Conservation (phyloP, 2,113 vertebrate species). For the Tachuris rubrigastra region DNA sequence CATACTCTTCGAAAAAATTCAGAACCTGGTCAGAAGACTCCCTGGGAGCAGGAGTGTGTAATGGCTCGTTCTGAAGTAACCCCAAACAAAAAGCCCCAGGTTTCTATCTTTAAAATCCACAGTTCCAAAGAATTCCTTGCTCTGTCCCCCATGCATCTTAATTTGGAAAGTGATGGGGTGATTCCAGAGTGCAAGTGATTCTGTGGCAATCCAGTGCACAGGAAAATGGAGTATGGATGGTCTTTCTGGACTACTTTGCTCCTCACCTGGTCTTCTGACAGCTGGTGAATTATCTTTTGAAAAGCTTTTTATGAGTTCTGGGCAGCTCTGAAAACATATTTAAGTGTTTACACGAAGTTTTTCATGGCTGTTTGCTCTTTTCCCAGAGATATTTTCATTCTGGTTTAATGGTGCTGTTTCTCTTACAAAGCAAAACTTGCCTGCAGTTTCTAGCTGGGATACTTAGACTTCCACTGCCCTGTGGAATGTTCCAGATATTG, state of each 20-base stretch:
- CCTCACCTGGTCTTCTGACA: conserved; percentile 30
- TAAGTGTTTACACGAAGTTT: conserved; percentile 37
- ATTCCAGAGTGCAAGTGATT: background rate
- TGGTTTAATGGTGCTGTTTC: conserved; percentile 38
- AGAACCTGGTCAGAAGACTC: background rate
- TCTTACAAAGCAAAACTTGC: conserved; percentile 44
- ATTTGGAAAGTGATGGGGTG: background rate
- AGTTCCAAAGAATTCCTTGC: background rate
- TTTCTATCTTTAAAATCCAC: background rate
- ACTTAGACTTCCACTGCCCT: background rate
- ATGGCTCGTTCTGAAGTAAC: background rate
- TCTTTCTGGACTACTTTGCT: conserved; percentile 39
- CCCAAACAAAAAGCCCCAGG: background rate
- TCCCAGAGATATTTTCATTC: conserved; percentile 49
- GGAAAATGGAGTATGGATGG: background rate
- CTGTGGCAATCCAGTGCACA: background rate
- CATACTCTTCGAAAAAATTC: background rate
- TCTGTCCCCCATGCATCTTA: background rate
- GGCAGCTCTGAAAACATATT: conserved; percentile 26
- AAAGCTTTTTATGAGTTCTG: conserved; percentile 52
- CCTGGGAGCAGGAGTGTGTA: background rate
- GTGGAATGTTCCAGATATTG: conserved; percentile 32
- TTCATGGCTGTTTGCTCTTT: conserved; percentile 31
- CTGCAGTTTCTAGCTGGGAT: background rate
- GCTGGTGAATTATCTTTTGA: conserved; percentile 64